Evolutionary conservation across 2,888 invertebrate genomes (phyloP).

Genomic region (Leptinotarsa rubiginosa): DNA sequence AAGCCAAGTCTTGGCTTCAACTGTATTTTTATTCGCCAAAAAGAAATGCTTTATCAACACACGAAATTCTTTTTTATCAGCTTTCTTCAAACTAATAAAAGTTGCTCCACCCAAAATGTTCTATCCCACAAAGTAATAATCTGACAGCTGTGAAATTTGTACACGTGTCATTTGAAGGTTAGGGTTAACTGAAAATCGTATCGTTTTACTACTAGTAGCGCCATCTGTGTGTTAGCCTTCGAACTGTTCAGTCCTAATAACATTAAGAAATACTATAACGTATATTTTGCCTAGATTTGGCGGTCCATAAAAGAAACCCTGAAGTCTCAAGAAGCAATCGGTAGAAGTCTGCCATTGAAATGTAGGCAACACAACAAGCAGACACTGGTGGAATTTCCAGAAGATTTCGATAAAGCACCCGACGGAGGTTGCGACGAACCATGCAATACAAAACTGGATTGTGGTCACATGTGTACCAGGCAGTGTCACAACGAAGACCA

Average conservation of each 20-base stretch:
- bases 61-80: too few relatives aligned
- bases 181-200: too few relatives aligned
- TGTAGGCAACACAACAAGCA: conserved; percentile 68
- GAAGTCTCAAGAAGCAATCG: conserved; percentile 68
- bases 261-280: neutral
- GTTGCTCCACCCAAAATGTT: too few relatives aligned
- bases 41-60: too few relatives aligned
- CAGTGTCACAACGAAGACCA: conserved; percentile 72
- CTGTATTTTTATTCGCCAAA: too few relatives aligned
- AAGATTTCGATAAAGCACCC: conserved; percentile 68
- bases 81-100: too few relatives aligned
- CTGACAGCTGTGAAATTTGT: too few relatives aligned
- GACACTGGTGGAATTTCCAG: conserved; percentile 31
- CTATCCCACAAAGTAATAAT: too few relatives aligned
- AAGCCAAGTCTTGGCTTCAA: too few relatives aligned
- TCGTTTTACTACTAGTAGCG: neutral
- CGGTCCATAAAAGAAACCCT: conserved; percentile 68
- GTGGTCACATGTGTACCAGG: conserved; percentile 73
- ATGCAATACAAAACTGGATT: conserved; percentile 67
- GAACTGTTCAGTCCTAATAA: neutral
- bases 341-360: conserved; percentile 66
- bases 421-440: conserved; percentile 72
- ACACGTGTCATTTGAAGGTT: neutral
- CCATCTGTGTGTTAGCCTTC: neutral
- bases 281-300: conserved; percentile 67